These are phyloP conservation scores for Cotesia glomerata DNA, from an alignment of 1,140 invertebrate species.

Conservation along the genomic window DNA sequence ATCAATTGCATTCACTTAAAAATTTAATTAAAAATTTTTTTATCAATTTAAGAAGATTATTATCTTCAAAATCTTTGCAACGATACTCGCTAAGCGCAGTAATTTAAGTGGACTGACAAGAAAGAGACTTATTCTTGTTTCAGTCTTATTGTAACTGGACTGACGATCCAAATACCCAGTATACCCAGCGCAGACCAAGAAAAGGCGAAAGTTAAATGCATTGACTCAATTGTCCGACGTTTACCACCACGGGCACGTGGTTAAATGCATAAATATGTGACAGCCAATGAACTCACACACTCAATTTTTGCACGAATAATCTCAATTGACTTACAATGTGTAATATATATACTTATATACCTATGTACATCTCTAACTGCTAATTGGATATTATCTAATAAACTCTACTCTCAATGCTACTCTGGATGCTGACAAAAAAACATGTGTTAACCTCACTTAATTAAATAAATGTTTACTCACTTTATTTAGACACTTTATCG, in stretches of 20 bases:
- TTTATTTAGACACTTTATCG: too few relatives aligned
- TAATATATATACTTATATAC: background rate
- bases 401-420: background rate
- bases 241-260: background rate
- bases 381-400: background rate
- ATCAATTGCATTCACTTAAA: too few relatives aligned
- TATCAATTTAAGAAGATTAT: background rate
- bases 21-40: too few relatives aligned
- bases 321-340: slow-evolving; percentile 8
- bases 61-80: background rate
- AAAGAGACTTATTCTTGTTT: too few relatives aligned
- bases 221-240: background rate
- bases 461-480: too few relatives aligned
- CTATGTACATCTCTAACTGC: background rate
- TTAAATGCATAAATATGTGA: background rate
- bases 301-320: background rate
- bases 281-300: slow-evolving; percentile 13
- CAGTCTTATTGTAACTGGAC: background rate
- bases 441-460: too few relatives aligned
- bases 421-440: too few relatives aligned
- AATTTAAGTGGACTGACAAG: background rate
- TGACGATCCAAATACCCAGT: background rate
- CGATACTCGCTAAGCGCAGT: background rate
- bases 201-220: slow-evolving; percentile 1
- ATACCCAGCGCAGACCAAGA: background rate